These are phyloP conservation scores for Eurytoma californica DNA, from an alignment of 2,888 invertebrate genomes.

Conservation along the genomic window DNA sequence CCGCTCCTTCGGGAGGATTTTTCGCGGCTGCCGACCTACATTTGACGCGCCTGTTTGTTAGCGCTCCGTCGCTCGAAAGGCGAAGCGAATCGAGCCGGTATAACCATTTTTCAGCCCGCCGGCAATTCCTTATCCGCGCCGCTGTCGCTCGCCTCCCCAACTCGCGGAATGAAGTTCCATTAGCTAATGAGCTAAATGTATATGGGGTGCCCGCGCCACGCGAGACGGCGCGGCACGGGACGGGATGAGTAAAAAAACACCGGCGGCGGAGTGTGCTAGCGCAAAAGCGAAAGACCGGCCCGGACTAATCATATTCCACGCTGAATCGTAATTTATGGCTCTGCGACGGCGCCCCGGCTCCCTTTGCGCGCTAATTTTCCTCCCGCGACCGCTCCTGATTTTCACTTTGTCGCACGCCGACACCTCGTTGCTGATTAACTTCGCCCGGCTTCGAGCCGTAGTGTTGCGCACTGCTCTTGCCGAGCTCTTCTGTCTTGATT, in stretches of 20 bases:
- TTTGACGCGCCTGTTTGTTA: not conserved
- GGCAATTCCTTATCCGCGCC: slow-evolving; percentile 8
- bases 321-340: slow-evolving; percentile 38
- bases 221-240: not conserved
- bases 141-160: not conserved
- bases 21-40: not conserved
- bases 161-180: slow-evolving; percentile 38
- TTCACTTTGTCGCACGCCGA: not conserved
- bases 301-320: slow-evolving; percentile 37
- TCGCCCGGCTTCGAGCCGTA: too few relatives aligned
- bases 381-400: not conserved
- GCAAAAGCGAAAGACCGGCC: not conserved
- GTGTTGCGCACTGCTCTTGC: too few relatives aligned
- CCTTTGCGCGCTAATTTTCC: not conserved
- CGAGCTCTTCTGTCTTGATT: too few relatives aligned
- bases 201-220: not conserved
- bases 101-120: slow-evolving; percentile 27
- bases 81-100: slow-evolving; percentile 3
- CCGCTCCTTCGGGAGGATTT: slow-evolving; percentile 4
- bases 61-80: not conserved
- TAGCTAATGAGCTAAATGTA: slow-evolving; percentile 50
- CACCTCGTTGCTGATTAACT: not conserved
- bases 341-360: too few relatives aligned
- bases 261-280: not conserved
- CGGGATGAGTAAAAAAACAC: not conserved